phyloP scores from a whole-genome alignment of 2,113 vertebrate genomes.

The Oceanodroma tethys region DNA sequence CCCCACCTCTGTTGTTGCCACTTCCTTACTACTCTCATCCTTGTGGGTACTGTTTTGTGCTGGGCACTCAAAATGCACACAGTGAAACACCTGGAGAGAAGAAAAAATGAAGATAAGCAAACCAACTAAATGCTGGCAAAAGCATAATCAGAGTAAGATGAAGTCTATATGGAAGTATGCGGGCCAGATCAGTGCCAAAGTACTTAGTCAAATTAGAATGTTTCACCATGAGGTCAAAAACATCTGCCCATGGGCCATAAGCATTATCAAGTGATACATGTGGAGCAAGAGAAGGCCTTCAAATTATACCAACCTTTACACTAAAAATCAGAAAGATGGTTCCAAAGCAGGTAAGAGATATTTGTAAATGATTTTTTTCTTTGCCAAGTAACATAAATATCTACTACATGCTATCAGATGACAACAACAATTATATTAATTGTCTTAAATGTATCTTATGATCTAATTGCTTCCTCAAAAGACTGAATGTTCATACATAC shows the following conservation, averaged over 20 bases:
- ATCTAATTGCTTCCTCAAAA: slow-evolving; percentile 13
- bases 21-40: slow-evolving; percentile 78
- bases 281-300: not conserved
- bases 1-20: slow-evolving; percentile 31
- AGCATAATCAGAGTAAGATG: not conserved
- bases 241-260: not conserved
- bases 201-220: not conserved
- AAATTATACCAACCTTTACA: not conserved
- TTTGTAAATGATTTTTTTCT: not conserved
- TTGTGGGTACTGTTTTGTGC: slow-evolving; percentile 83
- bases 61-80: slow-evolving; percentile 96
- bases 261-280: not conserved
- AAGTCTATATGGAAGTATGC: not conserved
- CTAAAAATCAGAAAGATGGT: not conserved
- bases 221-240: not conserved
- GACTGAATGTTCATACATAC: not conserved
- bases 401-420: not conserved
- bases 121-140: not conserved
- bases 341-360: not conserved
- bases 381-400: not conserved
- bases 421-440: not conserved
- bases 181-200: not conserved
- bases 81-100: slow-evolving; percentile 90
- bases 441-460: not conserved
- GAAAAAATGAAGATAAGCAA: not conserved